Evolutionary conservation across 2,888 invertebrate genomes (phyloP), one percentile per base, ranked within the genome.

Genomic region (Eupithecia exiguata): DNA sequence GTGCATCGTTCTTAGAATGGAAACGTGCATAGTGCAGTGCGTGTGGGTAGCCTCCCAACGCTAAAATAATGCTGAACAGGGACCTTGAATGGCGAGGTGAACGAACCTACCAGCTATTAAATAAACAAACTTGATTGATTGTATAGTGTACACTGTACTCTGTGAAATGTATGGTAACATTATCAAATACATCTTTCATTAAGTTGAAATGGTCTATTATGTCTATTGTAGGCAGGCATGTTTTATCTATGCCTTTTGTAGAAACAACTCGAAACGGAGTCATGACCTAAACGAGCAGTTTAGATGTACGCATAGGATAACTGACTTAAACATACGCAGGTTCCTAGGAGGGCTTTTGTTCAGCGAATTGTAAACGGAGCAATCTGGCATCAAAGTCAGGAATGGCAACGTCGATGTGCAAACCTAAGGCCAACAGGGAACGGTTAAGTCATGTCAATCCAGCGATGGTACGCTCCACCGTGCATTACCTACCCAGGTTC

Each of bases 381-480:
- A 91, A 93, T 92, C 92, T 92, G 83, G 85, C 89, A 92, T 93
- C 92, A 90, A 87, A 90, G 89, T 89, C 89, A 88, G 86, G 88
- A 89, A 90, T 86, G 88, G 90, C 88, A 84, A 86, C 85, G 88
- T 89, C 86, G 84, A 85, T 89, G 84, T 83, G 82, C 83, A 85
- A 84, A 84, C 86, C 84, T 84, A 87, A 85, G 84, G 86, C 87
- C 83, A 73, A 75, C 77, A 14, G 71, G 74, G 71, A 74, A 77
- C 77, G 68, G 85, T 87, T 86, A 79, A 82, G 87, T 86, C 88
- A 86, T 89, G 87, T 87, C 87, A 86, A 86, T 88, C 84, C 77
- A 65, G 65, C 65, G 83, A 86, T 80, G 81, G 84, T 84, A 83
- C 80, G 82, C 79, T 80, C 79, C 80, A 80, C 80, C 82, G 81